Conservation (phyloP, 2,113 vertebrate genomes). For the Pelmatolapia mariae region DNA sequence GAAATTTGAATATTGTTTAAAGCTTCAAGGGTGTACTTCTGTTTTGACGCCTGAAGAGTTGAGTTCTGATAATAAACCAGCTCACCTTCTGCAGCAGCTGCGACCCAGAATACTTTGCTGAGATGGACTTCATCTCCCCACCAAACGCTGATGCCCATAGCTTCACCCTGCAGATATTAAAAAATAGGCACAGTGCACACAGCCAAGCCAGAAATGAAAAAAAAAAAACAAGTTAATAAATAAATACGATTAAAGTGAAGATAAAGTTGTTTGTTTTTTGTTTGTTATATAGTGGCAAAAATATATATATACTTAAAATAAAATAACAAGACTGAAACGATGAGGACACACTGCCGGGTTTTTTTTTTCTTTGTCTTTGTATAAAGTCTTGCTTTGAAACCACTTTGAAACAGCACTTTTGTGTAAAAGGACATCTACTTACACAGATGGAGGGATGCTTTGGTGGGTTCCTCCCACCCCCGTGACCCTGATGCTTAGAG, state of each 20-base stretch:
- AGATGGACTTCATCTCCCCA: slow-evolving; percentile 98
- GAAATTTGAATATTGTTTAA: not conserved
- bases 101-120: slow-evolving; percentile 96
- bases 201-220: not conserved
- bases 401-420: not conserved
- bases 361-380: not conserved
- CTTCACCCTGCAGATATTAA: slow-evolving; percentile 80
- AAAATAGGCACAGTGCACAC: not conserved
- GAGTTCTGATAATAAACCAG: not conserved
- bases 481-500: slow-evolving; percentile 71
- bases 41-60: not conserved
- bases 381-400: not conserved
- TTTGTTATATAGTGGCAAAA: not conserved
- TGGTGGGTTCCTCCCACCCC: slow-evolving; percentile 83
- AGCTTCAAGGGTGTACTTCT: not conserved
- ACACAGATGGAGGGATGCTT: slow-evolving; percentile 95
- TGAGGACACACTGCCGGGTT: not conserved
- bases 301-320: not conserved
- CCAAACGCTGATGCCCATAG: slow-evolving; percentile 99
- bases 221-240: not conserved
- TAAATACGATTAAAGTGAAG: not conserved
- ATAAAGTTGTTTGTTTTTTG: not conserved
- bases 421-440: slow-evolving; percentile 69
- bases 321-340: not conserved
- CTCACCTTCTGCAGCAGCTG: slow-evolving; percentile 98